Base-by-base conservation (phyloP, 2,888 invertebrate genomes). In the Bombylius discolor region DNA sequence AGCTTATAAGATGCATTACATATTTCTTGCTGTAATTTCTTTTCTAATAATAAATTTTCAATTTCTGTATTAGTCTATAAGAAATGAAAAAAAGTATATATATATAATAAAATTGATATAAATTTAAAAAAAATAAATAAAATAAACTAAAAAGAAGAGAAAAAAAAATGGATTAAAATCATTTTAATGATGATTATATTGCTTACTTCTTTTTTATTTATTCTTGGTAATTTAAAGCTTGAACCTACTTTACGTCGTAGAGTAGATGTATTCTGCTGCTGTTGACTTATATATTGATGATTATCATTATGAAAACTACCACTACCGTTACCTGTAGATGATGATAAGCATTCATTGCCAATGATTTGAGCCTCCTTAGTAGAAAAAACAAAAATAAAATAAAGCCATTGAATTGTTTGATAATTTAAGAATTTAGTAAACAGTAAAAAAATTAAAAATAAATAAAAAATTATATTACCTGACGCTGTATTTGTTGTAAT, bases 401-500 rank as follows among this genome's bases (percentile, higher is more conserved):
- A 31, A 4, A 39, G 7, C 8, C 39, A 39, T 39, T 39, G 7
- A 39, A 39, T 39, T 9, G 23, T 39, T 7, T 9, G 39, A 9
- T 39, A 39, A 3, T 39, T 3, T 9, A 39, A n/a, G 51, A 31
- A 44, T 4, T 23, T 46, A 13, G 13, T 39, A 51, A 11, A 11
- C 13, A 49, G 55, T 36, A 58, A 56, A 34, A 56, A 34, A n/a
- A 9, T 8, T 7, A 51, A 23, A 14, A 48, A 23, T 7, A 45
- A 11, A 51, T 45, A 62, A n/a, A n/a, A n/a, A n/a, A n/a, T 23
- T 23, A 23, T 23, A 23, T 23, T 23, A 23, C 62, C 58, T 63
- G 72, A 42, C 71, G 71, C 57, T 72, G 71, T 23, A 74, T 66
- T 60, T 74, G 72, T 50, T 72, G 71, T 56, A 73, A 59, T 6